Base-by-base conservation (phyloP, 2,888 invertebrate genomes). In the Nematopogon swammerdamellus region DNA sequence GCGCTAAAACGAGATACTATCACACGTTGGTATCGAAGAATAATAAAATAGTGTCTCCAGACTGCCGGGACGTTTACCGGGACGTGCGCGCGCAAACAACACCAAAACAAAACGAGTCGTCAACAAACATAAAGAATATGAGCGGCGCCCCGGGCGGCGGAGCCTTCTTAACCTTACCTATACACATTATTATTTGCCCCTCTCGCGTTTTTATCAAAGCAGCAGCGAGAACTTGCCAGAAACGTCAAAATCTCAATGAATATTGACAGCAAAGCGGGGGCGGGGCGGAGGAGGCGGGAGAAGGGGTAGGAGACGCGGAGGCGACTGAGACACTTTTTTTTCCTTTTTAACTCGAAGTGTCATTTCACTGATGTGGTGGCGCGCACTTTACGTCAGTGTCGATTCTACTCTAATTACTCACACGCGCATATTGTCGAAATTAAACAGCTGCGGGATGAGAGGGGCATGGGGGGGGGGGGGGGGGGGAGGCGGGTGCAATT, bases 251-350 rank as follows among this genome's bases (percentile, higher is more conserved):
- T 55, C 55, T 53, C 59, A 64, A 67, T 64, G 61, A 56, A 63
- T 67, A 68, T 66, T 65, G 67, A 70, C 70, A 64, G 63, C 61
- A 62, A 63, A 58, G 65, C 64, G 65, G 63, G 64, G n/a, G n/a
- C n/a, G n/a, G n/a, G n/a, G n/a, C n/a, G n/a, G n/a, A n/a, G n/a
- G n/a, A n/a, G n/a, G n/a, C n/a, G n/a, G n/a, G n/a, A n/a, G n/a
- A n/a, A n/a, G n/a, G n/a, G n/a, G n/a, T n/a, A n/a, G n/a, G 67
- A 67, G 63, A 63, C 60, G 62, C 63, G 61, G 64, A 63, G 61
- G 59, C 62, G 59, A 63, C 63, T 63, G 59, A 63, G 62, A 62
- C 62, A 60, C 60, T 63, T 67, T 65, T 67, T 65, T 67, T 67
- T 65, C n/a, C 59, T 65, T 66, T 64, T 68, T 63, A 61, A 63